A percentile compares a stretch with the other conserved stretches of the same genome.
Conservation (phyloP, 2,888 invertebrate species). For the Callimorpha dominula region DNA sequence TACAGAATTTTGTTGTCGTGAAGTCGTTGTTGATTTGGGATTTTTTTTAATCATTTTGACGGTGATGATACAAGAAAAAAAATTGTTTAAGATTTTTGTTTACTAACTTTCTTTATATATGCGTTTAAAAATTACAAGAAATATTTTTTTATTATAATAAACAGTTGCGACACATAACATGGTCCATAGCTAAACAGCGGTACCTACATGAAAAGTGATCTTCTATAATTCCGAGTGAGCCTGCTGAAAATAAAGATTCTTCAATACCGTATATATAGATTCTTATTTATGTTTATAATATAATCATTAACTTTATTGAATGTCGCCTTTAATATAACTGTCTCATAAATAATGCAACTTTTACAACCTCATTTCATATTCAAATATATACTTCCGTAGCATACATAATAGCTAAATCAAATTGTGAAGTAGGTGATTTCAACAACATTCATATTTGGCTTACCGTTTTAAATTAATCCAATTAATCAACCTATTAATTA, state of each 20-base stretch:
- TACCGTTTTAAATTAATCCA: slow-evolving; percentile 46
- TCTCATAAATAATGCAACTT: slow-evolving; percentile 18
- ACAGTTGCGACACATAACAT: not conserved
- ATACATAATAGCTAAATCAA: slow-evolving; percentile 33
- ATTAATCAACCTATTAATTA: slow-evolving; percentile 49
- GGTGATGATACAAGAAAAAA: not conserved
- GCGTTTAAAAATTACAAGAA: too few relatives aligned
- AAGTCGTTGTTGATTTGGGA: slow-evolving; percentile 16
- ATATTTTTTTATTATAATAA: not conserved
- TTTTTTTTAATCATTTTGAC: not conserved
- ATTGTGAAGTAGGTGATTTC: slow-evolving; percentile 31
- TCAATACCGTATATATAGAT: not conserved
- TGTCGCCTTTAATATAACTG: slow-evolving; percentile 1
- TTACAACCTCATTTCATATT: slow-evolving; percentile 22
- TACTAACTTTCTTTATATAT: not conserved
- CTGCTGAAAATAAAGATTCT: not conserved
- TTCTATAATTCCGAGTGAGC: not conserved
- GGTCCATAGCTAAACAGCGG: not conserved
- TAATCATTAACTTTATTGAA: slow-evolving; percentile 10
- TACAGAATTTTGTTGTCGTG: slow-evolving; percentile 43
- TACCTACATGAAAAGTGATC: not conserved
- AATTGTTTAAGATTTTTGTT: not conserved
- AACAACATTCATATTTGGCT: slow-evolving; percentile 27
- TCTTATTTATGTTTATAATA: slow-evolving; percentile 4
- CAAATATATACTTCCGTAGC: slow-evolving; percentile 24